Evolutionary conservation across 2,888 invertebrate genomes (phyloP).

Genomic region (Leptinotarsa rubiginosa): DNA sequence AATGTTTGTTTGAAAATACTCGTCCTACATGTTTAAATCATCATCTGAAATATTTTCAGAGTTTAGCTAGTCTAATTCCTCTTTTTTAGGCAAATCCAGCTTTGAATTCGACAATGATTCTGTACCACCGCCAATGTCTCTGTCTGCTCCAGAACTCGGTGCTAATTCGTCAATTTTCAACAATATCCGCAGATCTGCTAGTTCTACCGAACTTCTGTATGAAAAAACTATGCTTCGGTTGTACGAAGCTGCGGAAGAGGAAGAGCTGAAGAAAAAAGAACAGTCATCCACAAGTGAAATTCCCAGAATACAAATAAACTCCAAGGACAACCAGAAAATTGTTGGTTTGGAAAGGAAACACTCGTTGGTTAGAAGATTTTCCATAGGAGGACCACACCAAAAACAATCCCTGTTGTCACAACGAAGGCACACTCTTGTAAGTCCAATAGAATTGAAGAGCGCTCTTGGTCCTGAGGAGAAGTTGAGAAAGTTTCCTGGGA

Average conservation of each 20-base stretch:
- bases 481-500: conserved; percentile 54
- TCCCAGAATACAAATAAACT: conserved; percentile 68
- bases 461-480: conserved; percentile 50
- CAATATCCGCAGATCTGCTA: conserved; percentile 78
- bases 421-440: conserved; percentile 60
- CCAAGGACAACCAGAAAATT: conserved; percentile 68
- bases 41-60: too few species aligned
- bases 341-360: conserved; percentile 66
- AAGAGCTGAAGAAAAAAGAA: conserved; percentile 68
- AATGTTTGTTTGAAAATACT: too few species aligned
- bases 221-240: conserved; percentile 86
- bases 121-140: conserved; percentile 82
- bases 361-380: conserved; percentile 67
- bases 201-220: conserved; percentile 85
- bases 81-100: conserved; percentile 1
- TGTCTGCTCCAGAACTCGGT: conserved; percentile 84
- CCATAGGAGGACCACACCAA: conserved; percentile 65
- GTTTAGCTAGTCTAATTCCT: not conserved
- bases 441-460: conserved; percentile 56
- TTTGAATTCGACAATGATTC: conserved; percentile 76
- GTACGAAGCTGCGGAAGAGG: conserved; percentile 81
- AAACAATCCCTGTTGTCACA: conserved; percentile 61
- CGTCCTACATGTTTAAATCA: too few species aligned
- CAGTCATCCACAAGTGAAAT: conserved; percentile 51
- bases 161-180: conserved; percentile 70